Percentiles rank a stretch among this genome's conserved stretches.
These are phyloP conservation scores for Notolepis coatsorum DNA, from an alignment of 2,797 vertebrate species.

Conservation along the genomic window DNA sequence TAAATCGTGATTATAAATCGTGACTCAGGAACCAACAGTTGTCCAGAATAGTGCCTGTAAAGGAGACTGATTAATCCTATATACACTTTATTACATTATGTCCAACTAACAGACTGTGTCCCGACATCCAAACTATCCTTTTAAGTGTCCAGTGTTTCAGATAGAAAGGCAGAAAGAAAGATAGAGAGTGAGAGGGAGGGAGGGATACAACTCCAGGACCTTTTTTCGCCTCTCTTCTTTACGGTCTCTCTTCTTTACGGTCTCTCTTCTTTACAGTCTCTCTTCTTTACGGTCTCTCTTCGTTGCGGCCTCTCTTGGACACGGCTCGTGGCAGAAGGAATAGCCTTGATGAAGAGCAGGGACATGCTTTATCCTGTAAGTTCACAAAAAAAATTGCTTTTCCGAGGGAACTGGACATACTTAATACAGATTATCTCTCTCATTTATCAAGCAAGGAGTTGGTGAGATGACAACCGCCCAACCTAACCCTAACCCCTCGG, in stretches of 20 bases:
- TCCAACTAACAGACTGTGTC: too few relatives aligned
- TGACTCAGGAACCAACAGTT: too few relatives aligned
- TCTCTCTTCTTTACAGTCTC: too few relatives aligned
- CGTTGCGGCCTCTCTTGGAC: slow-evolving; percentile 82
- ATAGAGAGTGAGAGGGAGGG: slow-evolving; percentile 1
- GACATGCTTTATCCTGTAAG: slow-evolving; percentile 88
- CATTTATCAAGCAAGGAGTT: slow-evolving; percentile 86
- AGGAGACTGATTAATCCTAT: too few relatives aligned
- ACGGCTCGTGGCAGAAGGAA: slow-evolving; percentile 88
- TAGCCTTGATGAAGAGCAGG: slow-evolving; percentile 90
- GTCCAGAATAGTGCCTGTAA: too few relatives aligned
- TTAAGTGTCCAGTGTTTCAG: too few relatives aligned
- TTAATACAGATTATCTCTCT: slow-evolving; percentile 88
- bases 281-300: too few relatives aligned
- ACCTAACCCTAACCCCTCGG: slow-evolving; percentile 63
- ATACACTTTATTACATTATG: too few relatives aligned
- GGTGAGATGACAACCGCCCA: slow-evolving; percentile 84
- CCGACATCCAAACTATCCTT: too few relatives aligned
- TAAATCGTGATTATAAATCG: too few relatives aligned
- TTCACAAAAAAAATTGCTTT: slow-evolving; percentile 79
- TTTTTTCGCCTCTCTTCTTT: slow-evolving; percentile 29
- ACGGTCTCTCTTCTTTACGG: too few relatives aligned
- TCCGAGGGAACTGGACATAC: slow-evolving; percentile 86
- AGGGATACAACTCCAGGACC: slow-evolving; percentile 3
- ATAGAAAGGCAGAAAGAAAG: slow-evolving; percentile 23